Evolutionary conservation across 2,888 invertebrate species (phyloP), one percentile per base, ranked within the genome.

Genomic region (Polia nebulosa): DNA sequence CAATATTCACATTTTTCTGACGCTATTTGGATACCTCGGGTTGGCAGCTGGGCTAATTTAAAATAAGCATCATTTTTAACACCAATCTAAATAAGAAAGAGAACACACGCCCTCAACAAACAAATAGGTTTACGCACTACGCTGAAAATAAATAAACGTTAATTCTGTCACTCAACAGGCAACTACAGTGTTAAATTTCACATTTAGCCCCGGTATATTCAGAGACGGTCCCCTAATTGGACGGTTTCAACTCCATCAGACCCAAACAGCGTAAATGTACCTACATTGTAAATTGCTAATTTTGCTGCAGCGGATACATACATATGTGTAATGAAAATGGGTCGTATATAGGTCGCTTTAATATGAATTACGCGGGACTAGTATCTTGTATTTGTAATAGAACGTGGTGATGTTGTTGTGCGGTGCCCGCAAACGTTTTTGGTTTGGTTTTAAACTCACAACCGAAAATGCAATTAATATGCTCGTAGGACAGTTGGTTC

Each of bases 281-380:
- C 22, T 59, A 69, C 66, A 67, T 51, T 61, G 60, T 66, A 70
- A 70, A 70, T 70, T 68, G 58, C 69, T 66, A 61, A 72, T 77
- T 61, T 49, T 32, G 39, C 45, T 58, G 66, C 57, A 67, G 52
- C 32, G 32, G 27, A 9, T 58, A 49, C 39, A 9, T 34, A 45
- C 1, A n/a, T 25, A 66, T 13, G 27, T 45, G 25, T 45, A 68
- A 60, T 55, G 34, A 52, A 63, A 72, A 47, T 51, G 39, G 39
- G 51, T 70, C 47, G 55, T 52, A 15, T 52, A 25, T 36, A 17
- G 47, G 22, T 36, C 34, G 29, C 22, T 57, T 57, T 53, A 53
- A 29, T 58, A 44, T 44, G 34, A 20, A 55, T 73, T 36, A 32
- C 6, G 20, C n/a, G 7, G 9, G 32, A 36, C 11, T 36, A 17